Evolutionary conservation across 2,888 invertebrate genomes (phyloP).

Genomic region (Oeneis ivallda): DNA sequence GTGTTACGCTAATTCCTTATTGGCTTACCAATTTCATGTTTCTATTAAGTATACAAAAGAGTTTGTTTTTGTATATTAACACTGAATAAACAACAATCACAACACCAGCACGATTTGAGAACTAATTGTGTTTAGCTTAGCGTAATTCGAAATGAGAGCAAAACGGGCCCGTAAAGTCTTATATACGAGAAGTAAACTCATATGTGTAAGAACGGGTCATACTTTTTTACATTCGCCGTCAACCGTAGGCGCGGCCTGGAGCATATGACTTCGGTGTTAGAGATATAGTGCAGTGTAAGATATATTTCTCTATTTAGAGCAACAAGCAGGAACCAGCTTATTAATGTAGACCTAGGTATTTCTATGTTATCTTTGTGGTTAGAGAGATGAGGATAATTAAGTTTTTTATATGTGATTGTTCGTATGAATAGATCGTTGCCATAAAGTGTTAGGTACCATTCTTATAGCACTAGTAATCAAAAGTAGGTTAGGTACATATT

Average conservation of each 20-base stretch:
- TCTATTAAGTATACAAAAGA: slow-evolving; percentile 25
- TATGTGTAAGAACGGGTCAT: slow-evolving; percentile 80
- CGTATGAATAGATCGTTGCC: no score
- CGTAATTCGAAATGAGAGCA: slow-evolving; percentile 80
- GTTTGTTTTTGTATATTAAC: slow-evolving; percentile 21
- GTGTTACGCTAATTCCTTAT: neutral
- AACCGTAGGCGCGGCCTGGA: slow-evolving; percentile 68
- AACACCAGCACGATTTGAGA: slow-evolving; percentile 36
- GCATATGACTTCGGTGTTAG: slow-evolving; percentile 20
- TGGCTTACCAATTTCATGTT: slow-evolving; percentile 66
- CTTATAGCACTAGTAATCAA: no score
- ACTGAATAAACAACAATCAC: slow-evolving; percentile 34
- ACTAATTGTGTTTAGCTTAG: slow-evolving; percentile 72
- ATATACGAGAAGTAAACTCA: slow-evolving; percentile 70
- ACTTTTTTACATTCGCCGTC: slow-evolving; percentile 78
- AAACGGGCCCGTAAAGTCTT: slow-evolving; percentile 73
- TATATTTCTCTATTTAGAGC: neutral
- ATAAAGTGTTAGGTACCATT: no score
- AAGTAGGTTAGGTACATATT: no score
- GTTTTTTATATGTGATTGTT: no score
- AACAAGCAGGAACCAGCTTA: neutral
- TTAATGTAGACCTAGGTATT: neutral
- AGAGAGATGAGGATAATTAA: neutral
- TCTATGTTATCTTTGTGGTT: neutral
- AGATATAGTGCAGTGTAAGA: slow-evolving; percentile 11